Evolutionary conservation across 1,140 invertebrate species (phyloP).

Genomic region (Drosophila nikananu): DNA sequence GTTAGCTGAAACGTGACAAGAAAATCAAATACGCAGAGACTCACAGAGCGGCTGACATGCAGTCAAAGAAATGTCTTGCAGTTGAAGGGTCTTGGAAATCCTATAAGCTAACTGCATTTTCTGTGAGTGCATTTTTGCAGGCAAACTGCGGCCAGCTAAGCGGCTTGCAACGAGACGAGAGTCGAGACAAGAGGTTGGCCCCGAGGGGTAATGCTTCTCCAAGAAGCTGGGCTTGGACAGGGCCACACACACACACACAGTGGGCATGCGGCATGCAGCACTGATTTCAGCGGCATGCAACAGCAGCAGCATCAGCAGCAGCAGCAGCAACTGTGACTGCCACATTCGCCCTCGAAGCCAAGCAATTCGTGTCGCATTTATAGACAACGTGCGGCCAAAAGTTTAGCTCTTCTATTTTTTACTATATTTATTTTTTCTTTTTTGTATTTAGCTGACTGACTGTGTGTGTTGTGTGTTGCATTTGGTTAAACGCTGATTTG

Average conservation of each 20-base stretch:
- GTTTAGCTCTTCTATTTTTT: slow-evolving; percentile 20
- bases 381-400: slow-evolving; percentile 73
- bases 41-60: slow-evolving; percentile 37
- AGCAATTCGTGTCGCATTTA: slow-evolving; percentile 81
- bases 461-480: not conserved
- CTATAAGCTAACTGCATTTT: not conserved
- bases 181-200: not conserved
- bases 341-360: slow-evolving; percentile 42
- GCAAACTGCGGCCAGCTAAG: slow-evolving; percentile 9
- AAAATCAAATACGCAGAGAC: slow-evolving; percentile 82
- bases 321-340: slow-evolving; percentile 23
- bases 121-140: slow-evolving; percentile 6
- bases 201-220: not conserved
- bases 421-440: not conserved
- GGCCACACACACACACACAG: too few relatives aligned
- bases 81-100: not conserved
- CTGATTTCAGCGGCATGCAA: slow-evolving; percentile 57
- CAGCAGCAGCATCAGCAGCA: slow-evolving; percentile 36
- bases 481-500: slow-evolving; percentile 74
- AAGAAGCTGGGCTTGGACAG: slow-evolving; percentile 39
- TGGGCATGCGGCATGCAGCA: slow-evolving; percentile 31
- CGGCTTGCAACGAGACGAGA: not conserved
- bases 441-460: too few relatives aligned
- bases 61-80: slow-evolving; percentile 15
- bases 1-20: slow-evolving; percentile 81